Percentiles rank a stretch among this genome's conserved stretches.
phyloP scores from a whole-genome alignment of 1,140 invertebrate genomes.

The Portunus trituberculatus region DNA sequence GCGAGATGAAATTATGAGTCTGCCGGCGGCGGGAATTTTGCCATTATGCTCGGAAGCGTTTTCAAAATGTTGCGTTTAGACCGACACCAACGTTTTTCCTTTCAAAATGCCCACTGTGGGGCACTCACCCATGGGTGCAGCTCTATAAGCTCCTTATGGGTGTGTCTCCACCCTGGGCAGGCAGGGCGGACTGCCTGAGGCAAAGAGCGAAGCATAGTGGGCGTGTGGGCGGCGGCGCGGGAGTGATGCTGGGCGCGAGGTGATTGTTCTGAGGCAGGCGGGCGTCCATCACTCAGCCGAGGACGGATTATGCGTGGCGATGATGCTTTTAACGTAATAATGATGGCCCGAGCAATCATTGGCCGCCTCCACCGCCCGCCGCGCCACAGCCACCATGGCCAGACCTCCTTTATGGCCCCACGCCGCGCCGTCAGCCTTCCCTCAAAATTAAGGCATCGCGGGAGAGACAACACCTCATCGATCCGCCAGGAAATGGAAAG shows the following conservation, averaged over 20 bases:
- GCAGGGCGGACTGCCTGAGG: not conserved
- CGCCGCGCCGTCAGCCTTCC: not conserved
- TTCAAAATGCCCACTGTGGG: not conserved
- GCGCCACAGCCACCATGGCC: conserved; percentile 24
- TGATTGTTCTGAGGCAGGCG: not conserved
- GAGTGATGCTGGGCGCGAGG: too few relatives aligned
- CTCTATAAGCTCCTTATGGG: not conserved
- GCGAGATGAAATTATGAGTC: conserved; percentile 75
- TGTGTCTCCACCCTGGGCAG: not conserved
- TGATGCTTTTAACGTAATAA: conserved; percentile 76
- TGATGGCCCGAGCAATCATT: conserved; percentile 67
- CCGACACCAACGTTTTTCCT: not conserved
- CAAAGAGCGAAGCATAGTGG: not conserved
- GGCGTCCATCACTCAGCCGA: conserved; percentile 60
- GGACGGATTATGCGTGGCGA: conserved; percentile 69
- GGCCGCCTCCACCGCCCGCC: conserved; percentile 28
- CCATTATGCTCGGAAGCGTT: conserved; percentile 39
- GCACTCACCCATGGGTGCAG: not conserved
- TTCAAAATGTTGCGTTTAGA: conserved; percentile 41
- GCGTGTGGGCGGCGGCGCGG: not conserved
- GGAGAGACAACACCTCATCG: conserved; percentile 7
- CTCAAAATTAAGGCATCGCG: conserved; percentile 17
- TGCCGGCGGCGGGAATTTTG: conserved; percentile 39
- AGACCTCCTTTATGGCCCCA: not conserved
- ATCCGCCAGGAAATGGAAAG: not conserved